Evolutionary conservation across 2,113 vertebrate genomes (phyloP).

Genomic region (Aegotheles bennettii): DNA sequence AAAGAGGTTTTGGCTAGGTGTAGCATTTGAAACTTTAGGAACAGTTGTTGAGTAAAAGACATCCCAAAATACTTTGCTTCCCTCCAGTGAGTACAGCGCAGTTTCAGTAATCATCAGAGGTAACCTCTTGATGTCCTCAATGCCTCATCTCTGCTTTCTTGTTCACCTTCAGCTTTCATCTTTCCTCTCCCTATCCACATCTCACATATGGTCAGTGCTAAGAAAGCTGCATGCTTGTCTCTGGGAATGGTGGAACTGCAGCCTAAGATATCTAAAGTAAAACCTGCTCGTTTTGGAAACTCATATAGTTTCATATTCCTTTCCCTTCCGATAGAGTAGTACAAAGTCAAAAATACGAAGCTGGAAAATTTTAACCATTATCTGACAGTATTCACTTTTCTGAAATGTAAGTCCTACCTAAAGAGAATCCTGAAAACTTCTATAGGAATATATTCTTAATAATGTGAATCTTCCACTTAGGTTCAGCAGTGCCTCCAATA

Average conservation of each 20-base stretch:
- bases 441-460: background rate
- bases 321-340: background rate
- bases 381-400: background rate
- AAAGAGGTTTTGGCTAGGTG: background rate
- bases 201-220: background rate
- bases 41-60: background rate
- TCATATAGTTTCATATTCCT: background rate
- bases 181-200: background rate
- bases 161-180: background rate
- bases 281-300: background rate
- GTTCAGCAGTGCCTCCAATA: background rate
- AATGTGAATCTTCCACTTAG: background rate
- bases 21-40: background rate
- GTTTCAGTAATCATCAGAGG: background rate
- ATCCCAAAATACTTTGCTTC: background rate
- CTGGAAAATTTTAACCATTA: too few relatives aligned
- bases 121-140: background rate
- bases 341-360: too few relatives aligned
- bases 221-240: background rate
- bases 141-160: background rate
- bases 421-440: background rate
- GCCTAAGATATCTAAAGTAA: background rate
- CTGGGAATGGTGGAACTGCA: background rate
- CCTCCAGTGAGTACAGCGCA: background rate
- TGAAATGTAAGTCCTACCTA: background rate